Percentiles rank a stretch among this genome's conserved stretches.
These are phyloP conservation scores for Ciconia maguari DNA, from an alignment of 2,113 vertebrate species.

Conservation along the genomic window DNA sequence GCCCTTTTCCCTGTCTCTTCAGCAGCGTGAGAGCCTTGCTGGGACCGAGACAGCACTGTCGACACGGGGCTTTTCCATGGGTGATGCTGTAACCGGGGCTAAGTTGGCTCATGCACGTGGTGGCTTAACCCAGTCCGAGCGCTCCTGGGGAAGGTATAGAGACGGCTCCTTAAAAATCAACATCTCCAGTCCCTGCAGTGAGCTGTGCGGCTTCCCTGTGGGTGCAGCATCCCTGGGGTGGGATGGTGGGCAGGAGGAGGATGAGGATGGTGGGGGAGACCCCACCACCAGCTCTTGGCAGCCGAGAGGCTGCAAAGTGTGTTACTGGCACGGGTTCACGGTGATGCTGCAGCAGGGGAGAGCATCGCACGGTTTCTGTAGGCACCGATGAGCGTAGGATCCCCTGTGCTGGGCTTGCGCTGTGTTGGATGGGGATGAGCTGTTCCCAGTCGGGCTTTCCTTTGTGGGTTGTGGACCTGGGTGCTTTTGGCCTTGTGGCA, in stretches of 20 bases:
- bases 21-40: fast-evolving
- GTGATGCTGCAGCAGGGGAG: neutral
- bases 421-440: neutral
- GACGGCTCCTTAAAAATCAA: neutral
- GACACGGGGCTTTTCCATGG: neutral
- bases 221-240: neutral
- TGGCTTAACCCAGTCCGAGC: neutral
- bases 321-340: neutral
- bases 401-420: fast-evolving
- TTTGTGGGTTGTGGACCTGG: neutral
- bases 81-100: neutral
- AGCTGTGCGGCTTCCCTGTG: neutral
- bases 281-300: neutral
- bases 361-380: fast-evolving
- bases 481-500: neutral
- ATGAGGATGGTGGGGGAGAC: neutral
- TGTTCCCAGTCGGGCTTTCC: neutral
- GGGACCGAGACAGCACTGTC: fast-evolving
- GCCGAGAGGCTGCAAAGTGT: neutral
- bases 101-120: fast-evolving
- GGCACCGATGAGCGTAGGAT: neutral
- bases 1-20: neutral
- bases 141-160: neutral
- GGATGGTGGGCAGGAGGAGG: neutral
- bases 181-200: neutral